Conservation (phyloP, 1,140 invertebrate species). For the Elysia chlorotica region DNA sequence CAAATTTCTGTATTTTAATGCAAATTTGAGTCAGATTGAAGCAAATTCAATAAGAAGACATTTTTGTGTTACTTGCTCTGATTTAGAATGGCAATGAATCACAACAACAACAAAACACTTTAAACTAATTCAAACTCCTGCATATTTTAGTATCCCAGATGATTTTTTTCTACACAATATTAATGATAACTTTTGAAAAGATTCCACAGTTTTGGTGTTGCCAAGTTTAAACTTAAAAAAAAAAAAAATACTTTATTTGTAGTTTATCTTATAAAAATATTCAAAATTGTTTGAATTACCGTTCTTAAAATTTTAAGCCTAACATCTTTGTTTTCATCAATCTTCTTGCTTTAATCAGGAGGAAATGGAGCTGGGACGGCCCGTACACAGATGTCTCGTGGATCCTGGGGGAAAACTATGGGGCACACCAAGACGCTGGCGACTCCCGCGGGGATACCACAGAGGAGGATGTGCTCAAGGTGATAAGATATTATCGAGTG, state of each 20-base stretch:
- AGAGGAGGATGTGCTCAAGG: slow-evolving; percentile 32
- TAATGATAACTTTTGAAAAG: neutral
- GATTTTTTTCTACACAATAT: neutral
- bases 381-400: slow-evolving; percentile 40
- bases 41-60: too few species aligned
- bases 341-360: slow-evolving; percentile 25
- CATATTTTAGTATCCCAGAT: too few species aligned
- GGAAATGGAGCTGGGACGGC: slow-evolving; percentile 39
- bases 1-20: too few species aligned
- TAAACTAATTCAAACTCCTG: too few species aligned
- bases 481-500: slow-evolving; percentile 5
- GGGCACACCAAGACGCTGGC: neutral
- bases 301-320: too few species aligned
- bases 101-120: too few species aligned
- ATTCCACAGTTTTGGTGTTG: neutral
- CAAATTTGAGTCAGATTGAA: too few species aligned
- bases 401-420: slow-evolving; percentile 15
- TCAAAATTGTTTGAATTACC: neutral
- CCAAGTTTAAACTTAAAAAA: neutral
- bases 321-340: neutral
- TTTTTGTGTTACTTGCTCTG: too few species aligned
- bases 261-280: neutral
- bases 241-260: neutral
- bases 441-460: slow-evolving; percentile 17
- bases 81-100: too few species aligned